A percentile compares a stretch with the other conserved stretches of the same genome.
Conservation (phyloP, 2,888 invertebrate genomes). For the Campoplex nolae region DNA sequence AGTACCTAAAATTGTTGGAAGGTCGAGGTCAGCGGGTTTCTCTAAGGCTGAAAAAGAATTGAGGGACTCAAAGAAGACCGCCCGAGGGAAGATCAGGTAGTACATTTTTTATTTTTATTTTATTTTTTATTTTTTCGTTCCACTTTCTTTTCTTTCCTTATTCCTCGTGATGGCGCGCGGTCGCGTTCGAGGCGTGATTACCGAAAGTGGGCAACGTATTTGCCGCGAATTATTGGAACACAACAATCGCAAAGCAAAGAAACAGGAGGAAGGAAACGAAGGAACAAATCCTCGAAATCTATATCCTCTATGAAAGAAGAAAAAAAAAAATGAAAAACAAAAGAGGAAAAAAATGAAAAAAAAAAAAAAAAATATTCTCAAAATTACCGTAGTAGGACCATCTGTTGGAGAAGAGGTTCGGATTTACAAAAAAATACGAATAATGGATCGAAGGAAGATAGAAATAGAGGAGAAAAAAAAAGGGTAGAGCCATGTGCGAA, state of each 20-base stretch:
- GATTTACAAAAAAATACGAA: slow-evolving; percentile 18
- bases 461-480: slow-evolving; percentile 26
- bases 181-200: slow-evolving; percentile 74
- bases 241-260: slow-evolving; percentile 82
- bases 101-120: neutral
- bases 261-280: slow-evolving; percentile 60
- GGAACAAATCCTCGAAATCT: slow-evolving; percentile 38
- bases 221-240: slow-evolving; percentile 81
- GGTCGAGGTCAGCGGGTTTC: slow-evolving; percentile 67
- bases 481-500: slow-evolving; percentile 44
- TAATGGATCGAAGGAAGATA: slow-evolving; percentile 15
- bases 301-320: slow-evolving; percentile 53
- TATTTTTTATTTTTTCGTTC: slow-evolving; percentile 15
- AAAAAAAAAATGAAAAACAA: slow-evolving; percentile 10
- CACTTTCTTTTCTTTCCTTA: slow-evolving; percentile 40
- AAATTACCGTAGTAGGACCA: slow-evolving; percentile 76
- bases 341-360: slow-evolving; percentile 40
- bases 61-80: slow-evolving; percentile 71
- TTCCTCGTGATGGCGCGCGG: slow-evolving; percentile 48
- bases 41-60: slow-evolving; percentile 39
- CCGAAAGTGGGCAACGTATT: slow-evolving; percentile 81
- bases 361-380: slow-evolving; percentile 6
- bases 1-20: slow-evolving; percentile 61
- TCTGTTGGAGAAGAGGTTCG: slow-evolving; percentile 81
- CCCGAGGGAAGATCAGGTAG: slow-evolving; percentile 58